These are phyloP conservation scores for Bombus sylvicola DNA, from an alignment of 1,140 invertebrate species.

Conservation along the genomic window DNA sequence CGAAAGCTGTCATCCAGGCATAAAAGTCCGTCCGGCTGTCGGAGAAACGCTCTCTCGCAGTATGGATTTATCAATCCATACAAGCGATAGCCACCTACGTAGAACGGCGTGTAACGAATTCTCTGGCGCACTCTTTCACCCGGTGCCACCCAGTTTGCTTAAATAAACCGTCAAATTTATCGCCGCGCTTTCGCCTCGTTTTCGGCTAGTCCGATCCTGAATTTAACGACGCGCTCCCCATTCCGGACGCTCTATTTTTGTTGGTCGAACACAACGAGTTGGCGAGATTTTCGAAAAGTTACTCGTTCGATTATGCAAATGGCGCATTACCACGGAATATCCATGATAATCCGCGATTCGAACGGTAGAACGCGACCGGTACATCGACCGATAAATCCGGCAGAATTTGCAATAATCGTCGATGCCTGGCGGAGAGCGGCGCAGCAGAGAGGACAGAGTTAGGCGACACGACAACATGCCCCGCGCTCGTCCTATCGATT, in stretches of 20 bases:
- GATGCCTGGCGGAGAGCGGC: neutral
- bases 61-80: slow-evolving; percentile 55
- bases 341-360: neutral
- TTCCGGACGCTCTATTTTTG: neutral
- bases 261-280: neutral
- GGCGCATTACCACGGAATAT: neutral
- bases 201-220: no score
- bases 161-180: neutral
- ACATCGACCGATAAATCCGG: slow-evolving; percentile 25
- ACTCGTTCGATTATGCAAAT: slow-evolving; percentile 5
- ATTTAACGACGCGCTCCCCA: neutral
- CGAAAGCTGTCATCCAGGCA: slow-evolving; percentile 17
- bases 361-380: neutral
- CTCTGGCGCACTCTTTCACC: neutral
- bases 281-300: neutral
- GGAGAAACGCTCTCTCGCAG: slow-evolving; percentile 10
- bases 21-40: neutral
- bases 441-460: neutral
- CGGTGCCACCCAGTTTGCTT: neutral
- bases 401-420: slow-evolving; percentile 44
- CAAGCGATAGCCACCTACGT: slow-evolving; percentile 35
- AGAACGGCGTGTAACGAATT: neutral
- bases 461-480: neutral
- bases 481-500: slow-evolving; percentile 19
- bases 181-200: neutral